A percentile compares a stretch with the other conserved stretches of the same genome.
phyloP scores from a whole-genome alignment of 2,113 vertebrate genomes.

The Lutjanus erythropterus region DNA sequence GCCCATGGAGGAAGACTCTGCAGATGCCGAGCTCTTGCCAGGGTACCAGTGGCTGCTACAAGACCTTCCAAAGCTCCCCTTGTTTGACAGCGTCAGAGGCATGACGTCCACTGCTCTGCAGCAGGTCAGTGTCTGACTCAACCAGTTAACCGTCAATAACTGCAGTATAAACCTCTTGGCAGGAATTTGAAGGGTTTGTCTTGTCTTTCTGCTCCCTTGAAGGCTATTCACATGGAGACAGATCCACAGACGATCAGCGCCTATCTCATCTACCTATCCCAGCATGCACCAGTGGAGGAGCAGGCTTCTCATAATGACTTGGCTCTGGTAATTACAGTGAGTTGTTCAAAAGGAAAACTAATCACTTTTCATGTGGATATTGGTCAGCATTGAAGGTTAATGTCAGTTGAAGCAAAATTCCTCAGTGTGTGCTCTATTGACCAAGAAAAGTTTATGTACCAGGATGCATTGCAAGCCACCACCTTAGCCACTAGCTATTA shows the following conservation, averaged over 20 bases:
- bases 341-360: too few species aligned
- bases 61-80: constrained; percentile 92
- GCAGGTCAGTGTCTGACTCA: constrained; percentile 85
- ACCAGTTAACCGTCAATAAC: not conserved
- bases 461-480: too few species aligned
- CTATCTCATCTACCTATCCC: constrained; percentile 97
- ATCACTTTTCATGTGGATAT: too few species aligned
- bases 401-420: too few species aligned
- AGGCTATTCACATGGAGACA: constrained; percentile 99
- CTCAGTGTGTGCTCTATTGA: too few species aligned
- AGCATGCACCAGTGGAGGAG: constrained; percentile 96
- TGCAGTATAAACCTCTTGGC: not conserved
- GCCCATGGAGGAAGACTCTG: constrained; percentile 93
- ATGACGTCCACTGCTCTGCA: constrained; percentile 94
- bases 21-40: constrained; percentile 88
- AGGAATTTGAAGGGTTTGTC: not conserved
- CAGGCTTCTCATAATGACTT: constrained; percentile 95
- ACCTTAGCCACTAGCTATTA: too few species aligned
- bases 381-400: too few species aligned
- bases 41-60: constrained; percentile 96
- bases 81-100: constrained; percentile 93
- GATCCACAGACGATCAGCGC: constrained; percentile 97
- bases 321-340: constrained; percentile 88
- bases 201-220: constrained; percentile 18
- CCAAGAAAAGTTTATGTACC: too few species aligned